Evolutionary conservation across 2,113 vertebrate genomes (phyloP), one percentile per base, ranked within the genome.

Genomic region (Chamaea fasciata): DNA sequence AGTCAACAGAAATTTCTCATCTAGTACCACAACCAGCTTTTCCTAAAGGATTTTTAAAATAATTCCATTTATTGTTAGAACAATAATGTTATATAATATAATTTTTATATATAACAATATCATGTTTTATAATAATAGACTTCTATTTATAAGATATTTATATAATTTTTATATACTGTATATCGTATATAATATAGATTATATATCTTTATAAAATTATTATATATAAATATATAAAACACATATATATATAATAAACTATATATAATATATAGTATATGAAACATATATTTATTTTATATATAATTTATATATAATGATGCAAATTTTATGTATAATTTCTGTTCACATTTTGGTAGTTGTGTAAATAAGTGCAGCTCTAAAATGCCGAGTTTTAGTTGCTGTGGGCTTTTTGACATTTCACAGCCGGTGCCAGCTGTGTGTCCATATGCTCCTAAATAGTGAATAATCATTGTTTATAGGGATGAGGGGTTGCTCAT

Each of bases 1-100:
- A 17, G 20, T 14, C 21, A 31, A 46, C 8, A 4, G 5, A 1
- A 2, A 2, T 74, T 52, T 37, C 35, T 70, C 19, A 3, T 8
- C 1, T 49, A 49, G 14, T 68, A 15, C 33, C 16, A 6, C 30
- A 12, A 52, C 27, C 23, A 64, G 37, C 15, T 28, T 76, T 77
- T 76, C 35, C 22, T n/a, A 46, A 70, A 77, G 13, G 10, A 46
- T 18, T 46, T 78, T 31, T n/a, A 46, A 14, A 41, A 20, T 53
- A 37, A 23, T 52, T 60, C 3, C 1, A 8, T 68, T 53, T 3
- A 4, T 33, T 78, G 10, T 50, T 55, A 8, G 2, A 30, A 21
- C 9, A 56, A 4, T 18, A 21, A 56, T 39, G 37, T 39, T 39
- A 39, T 39, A 39, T 39, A 39, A 39, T 39, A 39, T 39, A 39